Conservation (phyloP, 2,888 invertebrate species). For the Drosophila kuntzei region DNA sequence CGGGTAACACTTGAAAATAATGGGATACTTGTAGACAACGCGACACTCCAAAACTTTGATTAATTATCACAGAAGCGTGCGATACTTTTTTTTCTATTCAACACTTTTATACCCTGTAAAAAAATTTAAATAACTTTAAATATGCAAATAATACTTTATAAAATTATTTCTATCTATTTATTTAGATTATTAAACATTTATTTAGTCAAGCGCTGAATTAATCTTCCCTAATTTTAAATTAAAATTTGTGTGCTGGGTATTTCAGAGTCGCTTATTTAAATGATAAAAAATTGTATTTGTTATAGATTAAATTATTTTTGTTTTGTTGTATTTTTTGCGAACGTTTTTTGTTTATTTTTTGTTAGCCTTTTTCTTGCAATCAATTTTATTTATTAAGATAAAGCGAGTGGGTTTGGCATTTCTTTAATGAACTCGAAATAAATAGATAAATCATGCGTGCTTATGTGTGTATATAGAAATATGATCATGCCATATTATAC, state of each 20-base stretch:
- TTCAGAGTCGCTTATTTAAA: not conserved
- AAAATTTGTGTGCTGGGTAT: constrained; percentile 6
- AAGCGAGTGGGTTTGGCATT: constrained; percentile 20
- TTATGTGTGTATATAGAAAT: not conserved
- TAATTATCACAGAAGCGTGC: constrained; percentile 9
- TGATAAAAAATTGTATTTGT: not conserved
- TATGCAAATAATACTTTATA: not conserved
- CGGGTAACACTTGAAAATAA: constrained; percentile 24
- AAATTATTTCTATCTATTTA: no score
- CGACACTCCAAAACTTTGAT: constrained; percentile 16
- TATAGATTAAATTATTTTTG: constrained; percentile 18
- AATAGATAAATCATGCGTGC: not conserved
- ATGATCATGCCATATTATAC: not conserved
- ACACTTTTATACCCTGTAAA: not conserved
- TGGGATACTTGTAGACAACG: constrained; percentile 14
- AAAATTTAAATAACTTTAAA: not conserved
- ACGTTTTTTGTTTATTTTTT: constrained; percentile 18
- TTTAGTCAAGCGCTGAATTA: not conserved
- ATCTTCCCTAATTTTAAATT: not conserved
- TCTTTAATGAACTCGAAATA: constrained; percentile 4
- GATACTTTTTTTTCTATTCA: not conserved
- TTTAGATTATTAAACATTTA: no score
- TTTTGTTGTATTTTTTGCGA: constrained; percentile 2
- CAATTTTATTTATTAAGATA: constrained; percentile 23
- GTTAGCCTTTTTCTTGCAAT: not conserved